A percentile compares a stretch with the other conserved stretches of the same genome.
These are phyloP conservation scores for Nylanderia fulva DNA, from an alignment of 1,140 invertebrate genomes.

Conservation along the genomic window DNA sequence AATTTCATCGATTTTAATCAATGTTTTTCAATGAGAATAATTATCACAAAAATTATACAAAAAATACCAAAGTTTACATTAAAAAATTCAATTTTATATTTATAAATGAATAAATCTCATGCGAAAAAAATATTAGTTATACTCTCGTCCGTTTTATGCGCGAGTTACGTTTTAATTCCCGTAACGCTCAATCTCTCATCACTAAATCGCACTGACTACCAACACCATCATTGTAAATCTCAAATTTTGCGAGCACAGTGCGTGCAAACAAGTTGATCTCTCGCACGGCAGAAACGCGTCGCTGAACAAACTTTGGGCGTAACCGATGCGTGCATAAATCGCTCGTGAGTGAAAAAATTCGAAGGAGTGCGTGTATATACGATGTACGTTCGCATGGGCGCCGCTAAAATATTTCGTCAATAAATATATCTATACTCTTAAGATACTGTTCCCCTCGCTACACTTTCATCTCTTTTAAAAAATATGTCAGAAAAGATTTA, in stretches of 20 bases:
- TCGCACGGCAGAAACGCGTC: slow-evolving; percentile 58
- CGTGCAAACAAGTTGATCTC: slow-evolving; percentile 37
- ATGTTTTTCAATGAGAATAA: not conserved
- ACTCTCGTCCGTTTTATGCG: not conserved
- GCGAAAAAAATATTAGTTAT: not conserved
- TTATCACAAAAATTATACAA: not conserved
- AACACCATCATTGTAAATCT: not conserved
- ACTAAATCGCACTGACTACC: not conserved
- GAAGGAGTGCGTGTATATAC: slow-evolving; percentile 31
- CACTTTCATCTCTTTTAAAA: not conserved
- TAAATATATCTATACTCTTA: not conserved
- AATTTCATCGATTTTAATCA: slow-evolving; percentile 6
- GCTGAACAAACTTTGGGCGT: slow-evolving; percentile 72
- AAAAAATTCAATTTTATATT: slow-evolving; percentile 11
- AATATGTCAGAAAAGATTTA: not conserved
- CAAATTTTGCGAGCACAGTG: slow-evolving; percentile 19
- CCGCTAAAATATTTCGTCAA: not conserved
- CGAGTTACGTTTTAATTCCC: not conserved
- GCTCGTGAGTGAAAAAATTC: slow-evolving; percentile 36
- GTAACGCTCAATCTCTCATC: not conserved
- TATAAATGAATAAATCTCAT: slow-evolving; percentile 3
- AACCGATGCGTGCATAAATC: slow-evolving; percentile 66
- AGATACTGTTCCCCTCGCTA: not conserved
- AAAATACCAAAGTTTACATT: not conserved
- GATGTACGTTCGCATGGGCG: not conserved